These are phyloP conservation scores for Hydropsyche tenuis DNA, from an alignment of 1,140 invertebrate species.

Conservation along the genomic window DNA sequence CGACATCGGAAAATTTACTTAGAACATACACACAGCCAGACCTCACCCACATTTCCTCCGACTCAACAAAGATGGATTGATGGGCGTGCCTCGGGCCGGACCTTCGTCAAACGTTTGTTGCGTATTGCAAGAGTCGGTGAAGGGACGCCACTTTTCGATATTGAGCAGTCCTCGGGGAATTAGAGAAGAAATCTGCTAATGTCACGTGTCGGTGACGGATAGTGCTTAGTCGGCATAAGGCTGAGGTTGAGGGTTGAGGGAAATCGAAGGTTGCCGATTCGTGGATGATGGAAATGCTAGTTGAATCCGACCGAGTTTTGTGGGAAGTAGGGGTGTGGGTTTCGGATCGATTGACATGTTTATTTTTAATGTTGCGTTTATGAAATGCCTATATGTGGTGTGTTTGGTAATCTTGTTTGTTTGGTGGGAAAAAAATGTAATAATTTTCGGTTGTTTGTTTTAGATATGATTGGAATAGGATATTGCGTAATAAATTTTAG, in stretches of 20 bases:
- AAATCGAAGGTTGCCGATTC: not conserved
- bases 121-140: not conserved
- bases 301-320: not conserved
- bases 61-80: conserved; percentile 48
- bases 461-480: no score
- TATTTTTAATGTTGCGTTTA: no score
- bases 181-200: conserved; percentile 8
- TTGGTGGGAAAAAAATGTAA: no score
- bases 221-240: not conserved
- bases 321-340: not conserved
- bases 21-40: not conserved
- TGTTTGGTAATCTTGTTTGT: no score
- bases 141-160: not conserved
- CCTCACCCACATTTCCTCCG: no score
- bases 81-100: conserved; percentile 38
- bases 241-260: not conserved
- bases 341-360: not conserved
- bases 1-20: no score
- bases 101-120: conserved; percentile 39
- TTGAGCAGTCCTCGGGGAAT: conserved; percentile 24
- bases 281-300: not conserved
- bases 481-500: no score
- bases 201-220: not conserved
- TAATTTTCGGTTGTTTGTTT: no score
- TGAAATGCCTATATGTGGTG: no score